Conservation (phyloP, 2,113 vertebrate genomes). For the Myotis lucifugus region DNA sequence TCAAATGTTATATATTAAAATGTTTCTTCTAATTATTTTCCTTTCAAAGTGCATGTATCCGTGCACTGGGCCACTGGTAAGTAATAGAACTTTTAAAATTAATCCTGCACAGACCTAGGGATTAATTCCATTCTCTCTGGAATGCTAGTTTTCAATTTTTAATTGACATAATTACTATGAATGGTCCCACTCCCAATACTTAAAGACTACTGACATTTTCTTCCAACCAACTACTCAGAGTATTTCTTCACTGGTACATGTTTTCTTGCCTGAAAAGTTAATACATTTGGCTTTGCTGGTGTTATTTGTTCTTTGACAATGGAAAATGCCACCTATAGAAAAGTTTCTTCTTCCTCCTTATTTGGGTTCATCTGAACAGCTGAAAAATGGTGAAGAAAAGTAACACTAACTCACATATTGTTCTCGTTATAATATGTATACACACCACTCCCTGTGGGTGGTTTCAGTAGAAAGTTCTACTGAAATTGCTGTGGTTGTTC, state of each 20-base stretch:
- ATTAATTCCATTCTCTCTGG: background rate
- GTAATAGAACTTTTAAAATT: background rate
- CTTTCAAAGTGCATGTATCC: no score
- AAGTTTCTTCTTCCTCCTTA: background rate
- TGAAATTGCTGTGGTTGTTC: background rate
- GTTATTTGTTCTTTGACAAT: slow-evolving; percentile 18
- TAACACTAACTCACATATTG: background rate
- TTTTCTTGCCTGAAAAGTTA: background rate
- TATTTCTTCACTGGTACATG: background rate
- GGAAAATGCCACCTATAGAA: background rate
- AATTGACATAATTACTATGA: background rate
- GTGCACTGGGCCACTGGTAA: background rate
- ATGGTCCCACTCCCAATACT: background rate
- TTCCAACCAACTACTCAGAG: background rate
- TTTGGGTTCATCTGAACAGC: background rate
- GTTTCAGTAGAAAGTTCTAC: background rate
- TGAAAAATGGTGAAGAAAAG: slow-evolving; percentile 22
- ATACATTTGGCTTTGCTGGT: background rate
- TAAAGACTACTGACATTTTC: background rate
- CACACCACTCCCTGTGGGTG: background rate
- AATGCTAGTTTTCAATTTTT: slow-evolving; percentile 9
- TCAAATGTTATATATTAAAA: no score
- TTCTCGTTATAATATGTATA: background rate
- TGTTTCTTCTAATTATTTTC: no score
- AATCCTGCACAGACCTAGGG: background rate